Conservation (phyloP, 2,113 vertebrate species). For the Pachycephala philippinensis region DNA sequence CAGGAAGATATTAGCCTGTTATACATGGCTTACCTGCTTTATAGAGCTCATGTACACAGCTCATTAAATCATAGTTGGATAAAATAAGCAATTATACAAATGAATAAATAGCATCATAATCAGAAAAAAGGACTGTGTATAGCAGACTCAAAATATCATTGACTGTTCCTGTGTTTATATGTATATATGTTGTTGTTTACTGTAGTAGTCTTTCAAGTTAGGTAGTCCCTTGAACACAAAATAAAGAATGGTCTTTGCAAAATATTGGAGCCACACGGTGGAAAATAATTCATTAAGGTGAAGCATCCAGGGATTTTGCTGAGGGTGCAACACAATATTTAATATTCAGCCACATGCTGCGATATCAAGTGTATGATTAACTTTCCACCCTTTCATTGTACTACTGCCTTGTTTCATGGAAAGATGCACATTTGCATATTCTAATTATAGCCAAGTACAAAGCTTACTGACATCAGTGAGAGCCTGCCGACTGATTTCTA, state of each 20-base stretch:
- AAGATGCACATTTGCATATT: neutral
- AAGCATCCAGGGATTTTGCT: neutral
- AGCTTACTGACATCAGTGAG: neutral
- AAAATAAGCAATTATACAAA: neutral
- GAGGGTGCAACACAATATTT: neutral
- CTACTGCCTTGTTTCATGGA: neutral
- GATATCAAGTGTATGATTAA: neutral
- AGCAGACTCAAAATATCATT: neutral
- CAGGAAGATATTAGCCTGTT: neutral
- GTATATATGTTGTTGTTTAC: neutral
- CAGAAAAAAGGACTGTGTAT: neutral
- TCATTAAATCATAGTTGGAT: neutral
- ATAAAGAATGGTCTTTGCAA: neutral
- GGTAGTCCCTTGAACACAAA: neutral
- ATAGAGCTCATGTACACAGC: neutral
- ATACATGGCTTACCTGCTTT: neutral
- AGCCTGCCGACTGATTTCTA: neutral
- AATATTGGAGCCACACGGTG: fast-evolving
- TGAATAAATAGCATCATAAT: neutral
- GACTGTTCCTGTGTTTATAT: neutral
- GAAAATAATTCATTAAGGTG: neutral
- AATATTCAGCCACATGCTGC: neutral
- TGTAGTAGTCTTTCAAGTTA: neutral
- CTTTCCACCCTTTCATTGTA: neutral
- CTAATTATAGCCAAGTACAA: neutral